Percentiles rank a stretch among this genome's conserved stretches.
These are phyloP conservation scores for Polydrusus cervinus DNA, from an alignment of 2,888 invertebrate species.

Conservation along the genomic window DNA sequence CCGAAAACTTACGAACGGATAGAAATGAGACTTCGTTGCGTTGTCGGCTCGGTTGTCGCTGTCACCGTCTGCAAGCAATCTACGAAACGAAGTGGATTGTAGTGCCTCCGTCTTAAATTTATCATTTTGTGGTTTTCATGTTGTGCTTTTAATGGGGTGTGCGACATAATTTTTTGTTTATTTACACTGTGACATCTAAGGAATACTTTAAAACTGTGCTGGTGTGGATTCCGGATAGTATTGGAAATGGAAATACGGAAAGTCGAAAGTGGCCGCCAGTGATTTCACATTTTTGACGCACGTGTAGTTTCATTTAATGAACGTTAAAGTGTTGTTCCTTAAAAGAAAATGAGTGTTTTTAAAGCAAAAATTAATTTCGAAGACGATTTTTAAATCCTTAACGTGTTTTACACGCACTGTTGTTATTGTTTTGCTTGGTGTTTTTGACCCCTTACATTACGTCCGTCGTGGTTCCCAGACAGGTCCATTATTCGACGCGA, in stretches of 20 bases:
- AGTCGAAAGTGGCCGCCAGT: conserved; percentile 42
- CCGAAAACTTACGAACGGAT: conserved; percentile 19
- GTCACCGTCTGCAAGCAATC: conserved; percentile 33
- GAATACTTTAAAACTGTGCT: conserved; percentile 2
- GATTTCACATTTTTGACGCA: conserved; percentile 43
- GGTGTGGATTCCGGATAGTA: neutral
- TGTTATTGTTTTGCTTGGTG: conserved; percentile 83
- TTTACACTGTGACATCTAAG: conserved; percentile 27
- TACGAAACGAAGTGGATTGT: conserved; percentile 36
- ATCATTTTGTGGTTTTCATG: conserved; percentile 46
- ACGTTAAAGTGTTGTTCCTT: conserved; percentile 35
- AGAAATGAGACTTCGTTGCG: conserved; percentile 19
- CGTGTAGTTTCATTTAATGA: conserved; percentile 40
- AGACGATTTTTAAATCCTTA: conserved; percentile 48
- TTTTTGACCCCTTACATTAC: conserved; percentile 75
- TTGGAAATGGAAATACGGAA: neutral
- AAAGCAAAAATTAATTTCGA: conserved; percentile 4
- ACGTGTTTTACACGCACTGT: conserved; percentile 74
- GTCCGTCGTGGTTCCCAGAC: conserved; percentile 68
- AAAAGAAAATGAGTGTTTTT: conserved; percentile 38
- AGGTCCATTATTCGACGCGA: conserved; percentile 70
- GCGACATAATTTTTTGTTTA: conserved; percentile 49
- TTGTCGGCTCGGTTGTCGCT: conserved; percentile 22
- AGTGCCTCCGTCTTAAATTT: conserved; percentile 35
- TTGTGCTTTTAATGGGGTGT: conserved; percentile 53